These are phyloP conservation scores for Erpornis zantholeuca DNA, from an alignment of 2,113 vertebrate species.

Conservation along the genomic window DNA sequence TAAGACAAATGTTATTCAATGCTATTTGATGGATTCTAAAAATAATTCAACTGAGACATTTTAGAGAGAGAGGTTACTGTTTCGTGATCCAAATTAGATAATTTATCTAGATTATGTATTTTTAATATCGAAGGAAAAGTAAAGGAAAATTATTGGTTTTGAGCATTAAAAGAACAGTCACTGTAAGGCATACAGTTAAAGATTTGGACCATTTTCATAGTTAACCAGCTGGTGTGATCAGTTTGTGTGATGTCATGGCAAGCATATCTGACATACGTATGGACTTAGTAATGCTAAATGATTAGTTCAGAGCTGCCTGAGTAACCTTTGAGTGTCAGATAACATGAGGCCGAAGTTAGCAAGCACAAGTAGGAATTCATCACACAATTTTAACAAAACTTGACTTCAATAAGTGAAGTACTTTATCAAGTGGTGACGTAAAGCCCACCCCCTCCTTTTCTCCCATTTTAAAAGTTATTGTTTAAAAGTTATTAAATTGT, in stretches of 20 bases:
- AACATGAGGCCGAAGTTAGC: background rate
- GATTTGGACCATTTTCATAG: background rate
- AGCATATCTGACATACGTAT: background rate
- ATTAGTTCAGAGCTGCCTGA: background rate
- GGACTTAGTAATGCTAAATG: background rate
- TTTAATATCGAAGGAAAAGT: background rate
- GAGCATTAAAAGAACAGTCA: background rate
- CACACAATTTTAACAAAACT: background rate
- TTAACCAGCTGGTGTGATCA: background rate
- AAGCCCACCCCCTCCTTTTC: fast-evolving
- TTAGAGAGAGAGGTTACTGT: background rate
- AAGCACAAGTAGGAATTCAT: background rate
- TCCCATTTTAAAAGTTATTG: background rate
- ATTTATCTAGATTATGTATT: background rate
- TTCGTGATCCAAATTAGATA: background rate
- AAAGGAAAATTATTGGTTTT: background rate
- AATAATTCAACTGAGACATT: background rate
- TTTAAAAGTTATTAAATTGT: background rate
- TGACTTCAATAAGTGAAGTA: background rate
- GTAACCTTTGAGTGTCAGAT: background rate
- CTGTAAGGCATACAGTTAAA: background rate
- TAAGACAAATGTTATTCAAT: background rate
- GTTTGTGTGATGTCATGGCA: fast-evolving
- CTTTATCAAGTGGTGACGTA: background rate
- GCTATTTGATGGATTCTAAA: background rate